A percentile compares a stretch with the other conserved stretches of the same genome.
These are phyloP conservation scores for Drosophila mimica DNA, from an alignment of 2,888 invertebrate species.

Conservation along the genomic window DNA sequence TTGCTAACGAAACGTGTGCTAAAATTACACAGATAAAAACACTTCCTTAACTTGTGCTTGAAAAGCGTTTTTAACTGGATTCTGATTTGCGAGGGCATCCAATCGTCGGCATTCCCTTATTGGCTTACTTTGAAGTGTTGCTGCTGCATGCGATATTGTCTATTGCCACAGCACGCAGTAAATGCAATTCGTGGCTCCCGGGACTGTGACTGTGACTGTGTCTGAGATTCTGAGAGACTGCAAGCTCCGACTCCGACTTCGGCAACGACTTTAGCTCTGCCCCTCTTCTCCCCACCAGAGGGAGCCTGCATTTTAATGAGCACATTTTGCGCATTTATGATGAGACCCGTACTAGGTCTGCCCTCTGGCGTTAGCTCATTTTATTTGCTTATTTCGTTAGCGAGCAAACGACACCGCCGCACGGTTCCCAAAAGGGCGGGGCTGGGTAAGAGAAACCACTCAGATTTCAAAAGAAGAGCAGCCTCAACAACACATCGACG, in stretches of 20 bases:
- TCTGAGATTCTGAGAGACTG: not conserved
- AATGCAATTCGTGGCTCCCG: conserved; percentile 73
- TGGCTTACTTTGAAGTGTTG: conserved; percentile 11
- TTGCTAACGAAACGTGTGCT: not conserved
- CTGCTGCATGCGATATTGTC: conserved; percentile 50
- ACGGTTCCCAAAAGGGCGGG: conserved; percentile 9
- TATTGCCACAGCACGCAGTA: conserved; percentile 73
- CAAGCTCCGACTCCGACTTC: conserved; percentile 13
- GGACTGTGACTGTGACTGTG: conserved; percentile 15
- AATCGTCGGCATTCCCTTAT: not conserved
- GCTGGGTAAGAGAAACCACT: conserved; percentile 52
- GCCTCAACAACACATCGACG: conserved; percentile 10
- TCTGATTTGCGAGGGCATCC: not conserved
- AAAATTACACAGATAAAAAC: not conserved
- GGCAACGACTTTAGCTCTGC: conserved; percentile 20
- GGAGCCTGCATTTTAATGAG: conserved; percentile 76
- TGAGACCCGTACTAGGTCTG: conserved; percentile 44
- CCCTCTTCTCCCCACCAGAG: not conserved
- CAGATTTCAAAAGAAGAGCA: conserved; percentile 66
- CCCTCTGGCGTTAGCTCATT: conserved; percentile 70
- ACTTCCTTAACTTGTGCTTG: not conserved
- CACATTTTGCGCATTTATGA: conserved; percentile 78
- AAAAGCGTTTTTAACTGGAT: not conserved
- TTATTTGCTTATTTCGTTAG: conserved; percentile 78
- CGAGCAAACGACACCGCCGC: conserved; percentile 59